phyloP scores from a whole-genome alignment of 1,140 invertebrate species.

The Leptinotarsa texana region DNA sequence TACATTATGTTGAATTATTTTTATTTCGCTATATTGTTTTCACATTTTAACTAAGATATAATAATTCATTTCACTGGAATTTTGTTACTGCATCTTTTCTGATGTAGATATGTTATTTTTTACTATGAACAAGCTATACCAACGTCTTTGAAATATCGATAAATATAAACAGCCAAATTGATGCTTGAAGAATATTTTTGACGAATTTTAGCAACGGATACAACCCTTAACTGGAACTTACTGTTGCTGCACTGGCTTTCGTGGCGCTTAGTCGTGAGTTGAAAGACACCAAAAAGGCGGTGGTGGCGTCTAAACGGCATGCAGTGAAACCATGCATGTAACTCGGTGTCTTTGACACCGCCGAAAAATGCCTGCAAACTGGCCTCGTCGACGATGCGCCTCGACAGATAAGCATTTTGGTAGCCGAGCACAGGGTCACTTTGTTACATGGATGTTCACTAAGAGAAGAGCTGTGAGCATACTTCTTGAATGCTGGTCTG shows the following conservation, averaged over 20 bases:
- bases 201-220: no score
- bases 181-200: no score
- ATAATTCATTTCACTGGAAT: no score
- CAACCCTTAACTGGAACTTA: no score
- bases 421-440: not conserved
- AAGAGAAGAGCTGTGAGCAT: not conserved
- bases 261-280: slow-evolving; percentile 17
- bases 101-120: no score
- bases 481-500: not conserved
- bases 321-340: slow-evolving; percentile 34
- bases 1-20: no score
- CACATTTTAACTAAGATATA: no score
- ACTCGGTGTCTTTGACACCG: slow-evolving; percentile 36
- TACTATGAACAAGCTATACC: no score
- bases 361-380: slow-evolving; percentile 32
- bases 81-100: no score
- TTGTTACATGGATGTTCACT: slow-evolving; percentile 2
- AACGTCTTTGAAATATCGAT: no score
- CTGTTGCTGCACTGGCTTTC: not conserved
- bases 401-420: slow-evolving; percentile 1
- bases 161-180: no score
- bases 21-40: no score
- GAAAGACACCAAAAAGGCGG: slow-evolving; percentile 25
- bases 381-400: not conserved
- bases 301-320: slow-evolving; percentile 35